Evolutionary conservation across 2,797 vertebrate genomes (phyloP).

Genomic region (Taeniopygia guttata): DNA sequence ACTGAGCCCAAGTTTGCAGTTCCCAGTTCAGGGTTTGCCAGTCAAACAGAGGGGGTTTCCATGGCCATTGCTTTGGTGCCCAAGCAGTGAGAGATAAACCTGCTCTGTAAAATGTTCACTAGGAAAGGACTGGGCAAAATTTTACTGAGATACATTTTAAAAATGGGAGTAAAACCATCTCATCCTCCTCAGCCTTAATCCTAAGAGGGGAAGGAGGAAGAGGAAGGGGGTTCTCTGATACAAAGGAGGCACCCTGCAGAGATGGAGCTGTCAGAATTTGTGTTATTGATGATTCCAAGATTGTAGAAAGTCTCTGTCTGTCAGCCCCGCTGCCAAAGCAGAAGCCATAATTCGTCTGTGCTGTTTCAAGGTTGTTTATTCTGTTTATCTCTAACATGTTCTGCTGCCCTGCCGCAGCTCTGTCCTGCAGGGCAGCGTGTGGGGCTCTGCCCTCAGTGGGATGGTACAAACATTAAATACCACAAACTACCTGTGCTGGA

Average conservation of each 20-base stretch:
- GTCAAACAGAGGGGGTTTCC: background rate
- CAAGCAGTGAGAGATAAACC: background rate
- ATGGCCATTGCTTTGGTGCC: background rate
- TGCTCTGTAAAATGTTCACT: background rate
- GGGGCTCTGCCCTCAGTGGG: too few species aligned
- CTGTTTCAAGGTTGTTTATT: too few species aligned
- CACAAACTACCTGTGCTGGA: too few species aligned
- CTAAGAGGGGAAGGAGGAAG: background rate
- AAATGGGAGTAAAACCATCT: background rate
- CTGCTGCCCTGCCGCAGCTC: too few species aligned
- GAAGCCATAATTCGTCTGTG: too few species aligned
- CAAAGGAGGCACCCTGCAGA: background rate
- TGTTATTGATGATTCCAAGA: too few species aligned
- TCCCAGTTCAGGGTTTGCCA: background rate
- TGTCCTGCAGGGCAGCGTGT: too few species aligned
- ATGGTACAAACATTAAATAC: too few species aligned
- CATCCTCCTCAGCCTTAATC: background rate
- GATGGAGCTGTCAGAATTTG: background rate
- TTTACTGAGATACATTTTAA: fast-evolving
- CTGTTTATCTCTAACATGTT: too few species aligned
- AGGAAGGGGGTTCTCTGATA: background rate
- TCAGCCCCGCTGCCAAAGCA: too few species aligned
- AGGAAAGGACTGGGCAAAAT: background rate
- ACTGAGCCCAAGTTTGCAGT: background rate
- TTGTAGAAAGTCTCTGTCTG: too few species aligned